Percentiles rank a stretch among this genome's conserved stretches.
phyloP scores from a whole-genome alignment of 2,113 vertebrate species.

The Lepus europaeus region DNA sequence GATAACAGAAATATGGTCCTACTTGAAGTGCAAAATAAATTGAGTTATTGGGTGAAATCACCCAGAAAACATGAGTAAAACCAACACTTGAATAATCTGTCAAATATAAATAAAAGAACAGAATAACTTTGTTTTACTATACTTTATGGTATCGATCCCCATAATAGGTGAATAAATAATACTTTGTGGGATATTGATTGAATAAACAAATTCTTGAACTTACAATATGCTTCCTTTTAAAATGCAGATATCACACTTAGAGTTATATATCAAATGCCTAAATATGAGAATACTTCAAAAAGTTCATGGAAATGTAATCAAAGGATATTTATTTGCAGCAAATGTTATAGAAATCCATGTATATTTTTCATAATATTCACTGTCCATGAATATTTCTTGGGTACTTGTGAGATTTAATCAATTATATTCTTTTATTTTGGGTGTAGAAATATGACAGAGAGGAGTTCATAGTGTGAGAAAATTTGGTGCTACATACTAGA shows the following conservation, averaged over 20 bases:
- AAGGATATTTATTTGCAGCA: too few species aligned
- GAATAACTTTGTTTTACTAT: background rate
- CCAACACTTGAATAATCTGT: background rate
- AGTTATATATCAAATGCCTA: background rate
- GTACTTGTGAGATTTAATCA: background rate
- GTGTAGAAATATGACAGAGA: background rate
- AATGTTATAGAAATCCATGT: too few species aligned
- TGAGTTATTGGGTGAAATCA: background rate
- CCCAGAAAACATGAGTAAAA: background rate
- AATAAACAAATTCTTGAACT: background rate
- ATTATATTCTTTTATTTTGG: background rate
- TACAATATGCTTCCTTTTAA: background rate
- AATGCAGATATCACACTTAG: background rate
- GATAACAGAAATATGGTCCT: background rate
- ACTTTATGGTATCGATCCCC: background rate
- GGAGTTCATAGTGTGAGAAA: background rate
- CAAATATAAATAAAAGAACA: background rate
- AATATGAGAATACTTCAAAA: background rate
- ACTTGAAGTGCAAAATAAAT: background rate
- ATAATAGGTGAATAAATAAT: background rate
- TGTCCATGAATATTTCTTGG: too few species aligned
- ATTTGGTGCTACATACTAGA: background rate
- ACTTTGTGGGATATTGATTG: background rate
- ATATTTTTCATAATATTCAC: too few species aligned
- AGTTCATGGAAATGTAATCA: too few species aligned